phyloP scores from a whole-genome alignment of 2,797 vertebrate species.

The Triplophysa yarkandensis region DNA sequence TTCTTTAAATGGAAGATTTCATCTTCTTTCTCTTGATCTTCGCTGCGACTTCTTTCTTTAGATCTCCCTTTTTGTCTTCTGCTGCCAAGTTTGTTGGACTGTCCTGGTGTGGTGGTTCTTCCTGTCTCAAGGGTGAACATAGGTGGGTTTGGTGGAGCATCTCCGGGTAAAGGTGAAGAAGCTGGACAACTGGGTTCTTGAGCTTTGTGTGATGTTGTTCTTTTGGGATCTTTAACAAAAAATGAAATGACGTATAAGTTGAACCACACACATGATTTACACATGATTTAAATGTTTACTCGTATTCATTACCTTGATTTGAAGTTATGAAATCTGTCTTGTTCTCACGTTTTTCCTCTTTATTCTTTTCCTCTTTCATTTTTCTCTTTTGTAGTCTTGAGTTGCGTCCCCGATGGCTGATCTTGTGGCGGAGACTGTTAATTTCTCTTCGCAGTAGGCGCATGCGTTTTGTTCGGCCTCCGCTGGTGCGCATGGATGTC shows the following conservation, averaged over 20 bases:
- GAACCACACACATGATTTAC: background rate
- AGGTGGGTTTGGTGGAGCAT: conserved; percentile 87
- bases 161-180: conserved; percentile 86
- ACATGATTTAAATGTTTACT: background rate
- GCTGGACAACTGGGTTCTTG: conserved; percentile 90
- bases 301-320: conserved; percentile 33
- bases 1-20: conserved; percentile 24
- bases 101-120: conserved; percentile 78
- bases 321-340: conserved; percentile 27
- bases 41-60: conserved; percentile 71
- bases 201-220: conserved; percentile 81
- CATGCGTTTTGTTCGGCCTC: conserved; percentile 89
- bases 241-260: conserved; percentile 43
- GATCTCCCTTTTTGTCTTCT: conserved; percentile 66
- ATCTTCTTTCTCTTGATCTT: conserved; percentile 25
- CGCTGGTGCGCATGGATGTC: conserved; percentile 87
- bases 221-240: conserved; percentile 78
- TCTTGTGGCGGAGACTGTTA: conserved; percentile 85
- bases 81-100: conserved; percentile 80
- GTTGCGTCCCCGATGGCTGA: conserved; percentile 81
- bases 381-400: conserved; percentile 71
- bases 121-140: conserved; percentile 85
- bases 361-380: conserved; percentile 57
- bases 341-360: conserved; percentile 62
- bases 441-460: conserved; percentile 90